These are phyloP conservation scores for Aegypius monachus DNA, from an alignment of 2,113 vertebrate species.

Conservation along the genomic window DNA sequence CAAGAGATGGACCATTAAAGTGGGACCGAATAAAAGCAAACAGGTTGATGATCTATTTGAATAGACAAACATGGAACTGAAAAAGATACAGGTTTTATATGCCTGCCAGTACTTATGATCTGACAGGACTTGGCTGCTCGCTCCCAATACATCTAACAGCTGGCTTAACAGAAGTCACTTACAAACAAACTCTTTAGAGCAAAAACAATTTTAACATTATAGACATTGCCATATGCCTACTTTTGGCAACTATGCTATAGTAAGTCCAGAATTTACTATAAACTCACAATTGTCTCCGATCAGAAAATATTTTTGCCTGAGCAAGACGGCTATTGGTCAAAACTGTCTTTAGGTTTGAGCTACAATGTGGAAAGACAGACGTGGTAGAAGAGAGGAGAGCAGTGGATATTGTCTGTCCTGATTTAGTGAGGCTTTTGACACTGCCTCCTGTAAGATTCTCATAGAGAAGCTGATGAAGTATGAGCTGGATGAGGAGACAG, in stretches of 20 bases:
- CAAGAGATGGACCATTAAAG: background rate
- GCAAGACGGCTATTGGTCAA: background rate
- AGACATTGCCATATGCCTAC: background rate
- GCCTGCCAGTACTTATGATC: background rate
- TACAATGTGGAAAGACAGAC: background rate
- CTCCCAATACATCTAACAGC: background rate
- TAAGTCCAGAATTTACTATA: background rate
- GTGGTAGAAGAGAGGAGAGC: background rate
- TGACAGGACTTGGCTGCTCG: background rate
- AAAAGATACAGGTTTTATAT: background rate
- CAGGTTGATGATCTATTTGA: background rate
- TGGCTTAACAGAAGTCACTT: background rate
- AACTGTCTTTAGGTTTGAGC: background rate
- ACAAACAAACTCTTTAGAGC: background rate
- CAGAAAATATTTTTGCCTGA: background rate
- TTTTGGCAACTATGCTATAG: background rate
- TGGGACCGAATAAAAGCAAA: background rate
- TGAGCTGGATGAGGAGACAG: background rate
- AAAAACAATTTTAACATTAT: background rate
- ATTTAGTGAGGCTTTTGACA: background rate
- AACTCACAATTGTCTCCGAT: background rate
- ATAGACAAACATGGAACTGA: background rate
- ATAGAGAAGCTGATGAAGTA: background rate
- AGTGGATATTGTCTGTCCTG: background rate
- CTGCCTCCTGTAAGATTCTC: background rate